phyloP scores from a whole-genome alignment of 2,113 vertebrate species.

The Porphyrio hochstetteri region DNA sequence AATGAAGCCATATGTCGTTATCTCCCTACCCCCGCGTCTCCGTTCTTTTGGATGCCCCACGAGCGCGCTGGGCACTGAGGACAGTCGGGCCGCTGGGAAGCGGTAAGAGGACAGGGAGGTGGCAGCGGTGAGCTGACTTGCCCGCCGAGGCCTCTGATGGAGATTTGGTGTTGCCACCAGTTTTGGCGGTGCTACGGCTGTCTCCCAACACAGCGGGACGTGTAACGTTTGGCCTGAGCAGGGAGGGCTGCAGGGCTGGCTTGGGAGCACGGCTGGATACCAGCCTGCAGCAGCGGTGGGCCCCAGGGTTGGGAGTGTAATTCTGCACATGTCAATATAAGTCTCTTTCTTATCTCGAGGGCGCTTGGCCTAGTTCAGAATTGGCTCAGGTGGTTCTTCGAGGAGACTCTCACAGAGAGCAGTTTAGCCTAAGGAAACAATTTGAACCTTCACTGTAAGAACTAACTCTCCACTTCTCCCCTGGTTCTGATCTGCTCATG shows the following conservation, averaged over 20 bases:
- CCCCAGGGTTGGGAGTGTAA: rapidly evolving
- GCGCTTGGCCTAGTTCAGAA: not conserved
- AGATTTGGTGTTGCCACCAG: not conserved
- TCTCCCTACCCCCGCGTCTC: not conserved
- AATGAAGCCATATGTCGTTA: slow-evolving; percentile 45
- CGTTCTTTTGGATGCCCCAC: not conserved
- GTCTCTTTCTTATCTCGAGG: not conserved
- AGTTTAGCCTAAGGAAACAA: not conserved
- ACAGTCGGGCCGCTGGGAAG: not conserved
- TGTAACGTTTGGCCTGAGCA: not conserved
- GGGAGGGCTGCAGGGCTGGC: not conserved
- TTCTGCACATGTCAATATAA: rapidly evolving
- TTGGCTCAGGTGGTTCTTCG: not conserved
- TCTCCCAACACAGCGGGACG: not conserved
- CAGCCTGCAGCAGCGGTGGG: not conserved
- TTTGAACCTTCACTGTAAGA: not conserved
- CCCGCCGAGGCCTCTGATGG: not conserved
- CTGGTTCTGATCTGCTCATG: rapidly evolving
- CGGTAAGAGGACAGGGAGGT: not conserved
- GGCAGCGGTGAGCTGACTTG: not conserved
- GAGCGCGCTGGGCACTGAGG: not conserved
- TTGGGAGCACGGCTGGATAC: not conserved
- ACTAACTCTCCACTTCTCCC: not conserved
- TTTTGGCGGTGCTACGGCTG: not conserved
- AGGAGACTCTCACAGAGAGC: not conserved